These are phyloP conservation scores for Cercocebus atys DNA, from an alignment of 2,113 vertebrate species.

Conservation along the genomic window DNA sequence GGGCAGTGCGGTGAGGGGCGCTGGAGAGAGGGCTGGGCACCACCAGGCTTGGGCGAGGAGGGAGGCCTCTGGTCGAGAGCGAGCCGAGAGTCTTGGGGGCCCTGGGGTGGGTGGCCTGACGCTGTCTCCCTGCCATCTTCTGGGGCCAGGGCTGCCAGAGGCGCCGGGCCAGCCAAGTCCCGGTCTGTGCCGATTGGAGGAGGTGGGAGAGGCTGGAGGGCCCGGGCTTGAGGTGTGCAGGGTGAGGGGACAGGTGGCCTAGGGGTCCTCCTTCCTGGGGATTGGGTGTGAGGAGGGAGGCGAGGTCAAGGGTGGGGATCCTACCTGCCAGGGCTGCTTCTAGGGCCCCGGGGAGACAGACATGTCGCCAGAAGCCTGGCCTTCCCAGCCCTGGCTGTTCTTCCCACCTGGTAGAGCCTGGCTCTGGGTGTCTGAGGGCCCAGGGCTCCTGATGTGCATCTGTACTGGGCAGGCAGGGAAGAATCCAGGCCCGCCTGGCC, in stretches of 20 bases:
- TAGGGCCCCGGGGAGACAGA: neutral
- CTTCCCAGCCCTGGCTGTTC: rapidly evolving
- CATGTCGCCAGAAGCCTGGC: neutral
- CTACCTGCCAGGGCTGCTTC: neutral
- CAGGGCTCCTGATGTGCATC: rapidly evolving
- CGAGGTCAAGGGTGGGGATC: neutral
- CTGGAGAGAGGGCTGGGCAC: neutral
- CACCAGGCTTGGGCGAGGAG: rapidly evolving
- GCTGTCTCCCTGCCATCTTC: rapidly evolving
- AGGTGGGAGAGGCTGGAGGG: neutral
- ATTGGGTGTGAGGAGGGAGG: neutral
- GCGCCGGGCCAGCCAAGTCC: rapidly evolving
- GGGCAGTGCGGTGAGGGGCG: rapidly evolving
- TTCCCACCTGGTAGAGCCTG: neutral
- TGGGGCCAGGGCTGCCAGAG: neutral
- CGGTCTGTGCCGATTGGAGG: neutral
- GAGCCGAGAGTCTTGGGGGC: rapidly evolving
- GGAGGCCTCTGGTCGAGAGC: neutral
- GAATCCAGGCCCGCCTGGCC: neutral
- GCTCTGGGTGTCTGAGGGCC: neutral
- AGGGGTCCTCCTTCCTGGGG: neutral
- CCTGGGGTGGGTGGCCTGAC: neutral
- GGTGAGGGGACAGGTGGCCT: neutral
- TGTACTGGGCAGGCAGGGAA: neutral
- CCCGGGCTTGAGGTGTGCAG: neutral